Conservation (phyloP, 2,113 vertebrate species). For the Saguinus imperator region DNA sequence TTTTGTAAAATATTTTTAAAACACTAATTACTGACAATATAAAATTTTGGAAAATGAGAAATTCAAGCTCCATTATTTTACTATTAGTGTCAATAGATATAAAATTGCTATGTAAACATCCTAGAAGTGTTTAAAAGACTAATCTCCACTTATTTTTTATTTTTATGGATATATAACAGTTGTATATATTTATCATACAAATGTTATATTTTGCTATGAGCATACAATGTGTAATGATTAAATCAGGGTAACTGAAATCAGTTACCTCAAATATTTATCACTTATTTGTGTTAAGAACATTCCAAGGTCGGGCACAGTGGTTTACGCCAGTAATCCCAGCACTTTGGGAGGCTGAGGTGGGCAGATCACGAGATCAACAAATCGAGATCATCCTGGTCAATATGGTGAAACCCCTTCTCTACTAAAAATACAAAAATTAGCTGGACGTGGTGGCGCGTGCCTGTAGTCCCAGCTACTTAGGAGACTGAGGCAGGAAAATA, state of each 20-base stretch:
- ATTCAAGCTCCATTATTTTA: background rate
- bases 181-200: too few relatives aligned
- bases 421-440: too few relatives aligned
- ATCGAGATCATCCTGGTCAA: too few relatives aligned
- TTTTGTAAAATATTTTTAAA: background rate
- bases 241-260: background rate
- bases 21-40: background rate
- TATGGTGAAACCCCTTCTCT: too few relatives aligned
- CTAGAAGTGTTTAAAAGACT: background rate
- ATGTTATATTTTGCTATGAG: too few relatives aligned
- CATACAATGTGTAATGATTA: background rate
- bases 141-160: background rate
- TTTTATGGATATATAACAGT: too few relatives aligned
- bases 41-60: background rate
- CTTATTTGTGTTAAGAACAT: background rate
- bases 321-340: too few relatives aligned
- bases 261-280: background rate
- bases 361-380: too few relatives aligned
- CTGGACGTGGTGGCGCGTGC: too few relatives aligned
- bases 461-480: too few relatives aligned
- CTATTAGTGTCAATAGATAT: background rate
- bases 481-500: too few relatives aligned
- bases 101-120: background rate
- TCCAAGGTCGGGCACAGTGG: fast-evolving
- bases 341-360: too few relatives aligned